These are phyloP conservation scores for Clarias platycephalus DNA, from an alignment of 2,797 vertebrate genomes.

Conservation along the genomic window DNA sequence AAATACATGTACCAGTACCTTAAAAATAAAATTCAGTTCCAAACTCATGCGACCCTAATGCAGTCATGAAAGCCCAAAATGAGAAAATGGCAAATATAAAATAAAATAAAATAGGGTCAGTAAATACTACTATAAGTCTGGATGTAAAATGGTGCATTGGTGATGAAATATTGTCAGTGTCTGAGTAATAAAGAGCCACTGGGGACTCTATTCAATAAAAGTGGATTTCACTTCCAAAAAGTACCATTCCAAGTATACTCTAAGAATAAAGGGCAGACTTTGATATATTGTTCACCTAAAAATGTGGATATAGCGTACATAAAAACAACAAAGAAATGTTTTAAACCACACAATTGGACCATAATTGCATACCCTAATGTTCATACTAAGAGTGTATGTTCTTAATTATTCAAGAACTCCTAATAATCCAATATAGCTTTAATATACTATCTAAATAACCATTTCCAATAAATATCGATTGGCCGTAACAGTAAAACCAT, in stretches of 20 bases:
- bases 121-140: constrained; percentile 7
- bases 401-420: neutral
- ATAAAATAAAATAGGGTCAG: neutral
- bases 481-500: too few relatives aligned
- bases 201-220: neutral
- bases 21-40: neutral
- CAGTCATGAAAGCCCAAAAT: constrained; percentile 9
- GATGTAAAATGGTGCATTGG: constrained; percentile 4
- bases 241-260: neutral
- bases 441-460: neutral
- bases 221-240: neutral
- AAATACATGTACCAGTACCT: too few relatives aligned
- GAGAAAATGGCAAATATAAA: neutral
- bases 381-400: too few relatives aligned
- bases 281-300: neutral
- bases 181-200: constrained; percentile 7
- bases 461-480: neutral
- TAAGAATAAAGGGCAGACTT: neutral
- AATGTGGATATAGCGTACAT: neutral
- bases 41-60: neutral
- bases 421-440: neutral
- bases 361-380: neutral
- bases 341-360: neutral
- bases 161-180: constrained; percentile 18
- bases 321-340: neutral